These are phyloP conservation scores for Serilophus lunatus DNA, from an alignment of 2,113 vertebrate species.

Conservation along the genomic window DNA sequence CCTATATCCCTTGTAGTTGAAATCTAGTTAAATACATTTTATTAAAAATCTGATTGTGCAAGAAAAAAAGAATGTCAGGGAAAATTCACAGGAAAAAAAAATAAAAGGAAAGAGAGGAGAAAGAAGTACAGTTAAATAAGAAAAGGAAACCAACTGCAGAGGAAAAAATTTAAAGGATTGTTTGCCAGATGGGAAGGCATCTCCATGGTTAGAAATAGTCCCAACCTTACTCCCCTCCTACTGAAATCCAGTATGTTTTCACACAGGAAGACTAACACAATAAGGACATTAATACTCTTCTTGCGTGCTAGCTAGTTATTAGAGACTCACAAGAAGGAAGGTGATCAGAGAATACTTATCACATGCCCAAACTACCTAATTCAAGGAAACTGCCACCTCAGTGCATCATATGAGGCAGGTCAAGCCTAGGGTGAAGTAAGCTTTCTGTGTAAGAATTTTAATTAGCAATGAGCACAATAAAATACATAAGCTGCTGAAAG, in stretches of 20 bases:
- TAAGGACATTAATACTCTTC: conserved; percentile 51
- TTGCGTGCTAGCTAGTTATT: conserved; percentile 79
- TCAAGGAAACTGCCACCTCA: conserved; percentile 59
- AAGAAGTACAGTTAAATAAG: background rate
- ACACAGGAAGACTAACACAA: conserved; percentile 70
- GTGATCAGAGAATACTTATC: conserved; percentile 73
- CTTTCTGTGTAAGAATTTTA: conserved; percentile 75
- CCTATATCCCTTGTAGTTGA: background rate
- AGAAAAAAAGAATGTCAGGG: background rate
- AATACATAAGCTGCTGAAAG: conserved; percentile 67
- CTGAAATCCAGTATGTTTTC: conserved; percentile 62
- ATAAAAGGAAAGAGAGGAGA: background rate
- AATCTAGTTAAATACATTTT: background rate
- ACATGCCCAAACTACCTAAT: conserved; percentile 69
- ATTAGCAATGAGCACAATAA: conserved; percentile 70
- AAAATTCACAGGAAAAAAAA: background rate
- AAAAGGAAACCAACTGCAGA: background rate
- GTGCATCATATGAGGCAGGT: conserved; percentile 64
- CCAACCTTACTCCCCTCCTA: background rate
- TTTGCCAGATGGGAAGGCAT: background rate
- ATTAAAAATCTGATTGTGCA: background rate
- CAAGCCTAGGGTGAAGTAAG: conserved; percentile 54
- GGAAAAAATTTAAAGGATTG: background rate
- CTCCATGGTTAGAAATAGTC: background rate
- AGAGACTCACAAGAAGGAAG: conserved; percentile 57